Conservation (phyloP, 1,140 invertebrate genomes). For the Bombus confusus region DNA sequence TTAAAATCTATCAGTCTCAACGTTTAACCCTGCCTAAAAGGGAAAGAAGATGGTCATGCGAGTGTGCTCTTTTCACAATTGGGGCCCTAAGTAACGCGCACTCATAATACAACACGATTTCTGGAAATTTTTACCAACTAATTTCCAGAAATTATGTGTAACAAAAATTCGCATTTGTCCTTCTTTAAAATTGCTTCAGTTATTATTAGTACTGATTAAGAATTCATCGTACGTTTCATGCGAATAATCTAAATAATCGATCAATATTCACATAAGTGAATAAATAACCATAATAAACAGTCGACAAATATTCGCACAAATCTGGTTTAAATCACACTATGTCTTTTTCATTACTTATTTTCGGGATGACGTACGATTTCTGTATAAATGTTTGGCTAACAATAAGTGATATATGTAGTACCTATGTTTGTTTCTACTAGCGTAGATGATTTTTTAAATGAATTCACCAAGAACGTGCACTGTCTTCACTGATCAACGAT, state of each 20-base stretch:
- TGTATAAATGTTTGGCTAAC: slow-evolving; percentile 19
- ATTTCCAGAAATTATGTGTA: slow-evolving; percentile 31
- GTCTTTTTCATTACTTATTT: background rate
- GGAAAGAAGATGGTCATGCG: slow-evolving; percentile 75
- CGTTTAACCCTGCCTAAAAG: slow-evolving; percentile 77
- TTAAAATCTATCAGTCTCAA: slow-evolving; percentile 77
- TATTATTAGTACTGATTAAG: background rate
- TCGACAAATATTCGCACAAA: background rate
- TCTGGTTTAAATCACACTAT: background rate
- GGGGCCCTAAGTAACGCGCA: slow-evolving; percentile 52
- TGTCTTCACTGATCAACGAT: background rate
- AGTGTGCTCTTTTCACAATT: slow-evolving; percentile 69
- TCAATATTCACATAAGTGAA: background rate
- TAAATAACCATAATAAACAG: background rate
- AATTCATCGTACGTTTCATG: background rate
- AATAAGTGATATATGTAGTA: background rate
- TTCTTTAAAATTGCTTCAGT: slow-evolving; percentile 28
- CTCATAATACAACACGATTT: slow-evolving; percentile 24
- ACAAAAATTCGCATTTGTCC: slow-evolving; percentile 43
- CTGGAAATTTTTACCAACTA: slow-evolving; percentile 1
- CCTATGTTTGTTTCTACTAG: background rate
- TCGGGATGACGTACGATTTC: background rate
- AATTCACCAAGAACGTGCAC: background rate
- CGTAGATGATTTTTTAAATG: background rate
- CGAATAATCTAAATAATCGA: background rate